Evolutionary conservation across 2,888 invertebrate genomes (phyloP), one percentile per base, ranked within the genome.

Genomic region (Trissolcus brochymenae): DNA sequence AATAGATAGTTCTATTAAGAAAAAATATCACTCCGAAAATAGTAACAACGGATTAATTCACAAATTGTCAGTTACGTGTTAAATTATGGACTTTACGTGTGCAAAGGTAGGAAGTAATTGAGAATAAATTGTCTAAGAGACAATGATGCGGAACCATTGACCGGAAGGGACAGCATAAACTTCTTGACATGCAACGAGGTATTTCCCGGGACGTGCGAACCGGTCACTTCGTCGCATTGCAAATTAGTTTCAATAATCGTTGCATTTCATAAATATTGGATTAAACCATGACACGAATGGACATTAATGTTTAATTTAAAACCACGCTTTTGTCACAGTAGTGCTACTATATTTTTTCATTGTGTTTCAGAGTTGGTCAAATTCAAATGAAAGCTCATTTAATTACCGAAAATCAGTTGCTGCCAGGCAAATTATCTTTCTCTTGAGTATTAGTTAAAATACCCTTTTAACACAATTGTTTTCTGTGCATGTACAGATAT

Each of bases 121-220:
- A 84, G 85, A 87, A 87, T 87, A 82, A 82, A 80, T 87, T 85
- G 87, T 87, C 83, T 83, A 78, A 77, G 82, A 79, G 82, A 84
- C 84, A 85, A 85, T 83, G 84, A 85, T 82, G 82, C 86, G 85
- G 84, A 83, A 82, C 82, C 80, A 51, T 41, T 61, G 73, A 80
- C 81, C 81, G 84, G 83, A 83, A 83, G 80, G 79, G 72, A 46
- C 14, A 46, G 16, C 46, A 16, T 46, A 41, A 57, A 72, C 75
- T 72, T 62, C 56, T 73, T 76, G 76, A 78, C 79, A 79, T 78
- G 82, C 79, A 62, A 65, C 76, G 64, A 62, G 59, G 71, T 66
- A 66, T 80, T 76, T 79, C 65, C 76, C 74, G 67, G 62, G 41
- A 61, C 66, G 72, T 56, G n/a, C 66, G 17, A 57, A 56, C 57